Evolutionary conservation across 2,888 invertebrate species (phyloP), one percentile per base, ranked within the genome.

Genomic region (Macrosoma leucophasiata): DNA sequence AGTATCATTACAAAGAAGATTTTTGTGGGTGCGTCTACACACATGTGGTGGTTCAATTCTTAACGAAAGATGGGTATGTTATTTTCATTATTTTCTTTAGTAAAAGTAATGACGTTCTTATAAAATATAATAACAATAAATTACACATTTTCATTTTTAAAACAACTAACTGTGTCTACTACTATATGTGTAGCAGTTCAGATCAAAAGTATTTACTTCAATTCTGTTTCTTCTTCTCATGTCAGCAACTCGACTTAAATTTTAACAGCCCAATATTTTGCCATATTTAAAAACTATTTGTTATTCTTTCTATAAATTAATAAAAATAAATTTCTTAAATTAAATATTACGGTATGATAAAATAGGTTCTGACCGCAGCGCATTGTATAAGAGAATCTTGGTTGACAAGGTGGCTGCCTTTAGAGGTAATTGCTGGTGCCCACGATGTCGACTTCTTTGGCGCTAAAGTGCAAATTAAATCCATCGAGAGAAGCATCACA

Each of bases 341-440:
- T n/a, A n/a, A n/a, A n/a, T n/a, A n/a, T n/a, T n/a, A n/a, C n/a
- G n/a, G n/a, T n/a, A 18, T 18, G 8, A 18, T 8, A 18, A 34
- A 31, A 6, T n/a, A 84, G 84, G 46, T 85, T 0, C 44, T 86
- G 3, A 75, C 85, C 25, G 85, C 86, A 8, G 85, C 68, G 0
- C 85, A 85, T 46, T 86, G 85, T 23, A 52, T 75, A 0, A 48
- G 56, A 10, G 74, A 71, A 10, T 73, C 74, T 0, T 75, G 68
- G 57, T 36, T 73, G 7, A 47, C 66, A 10, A 62, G 58, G 46
- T 72, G 75, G 69, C 48, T 79, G 1, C 69, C 75, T 1, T 48
- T 84, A 40, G 84, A 84, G 29, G 81, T 73, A 1, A 56, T 84
- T 1, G 84, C 82, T 2, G 86, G 86, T n/a, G 59, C 66, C 3